Evolutionary conservation across 2,113 vertebrate genomes (phyloP).

Genomic region (Albula glossodonta): DNA sequence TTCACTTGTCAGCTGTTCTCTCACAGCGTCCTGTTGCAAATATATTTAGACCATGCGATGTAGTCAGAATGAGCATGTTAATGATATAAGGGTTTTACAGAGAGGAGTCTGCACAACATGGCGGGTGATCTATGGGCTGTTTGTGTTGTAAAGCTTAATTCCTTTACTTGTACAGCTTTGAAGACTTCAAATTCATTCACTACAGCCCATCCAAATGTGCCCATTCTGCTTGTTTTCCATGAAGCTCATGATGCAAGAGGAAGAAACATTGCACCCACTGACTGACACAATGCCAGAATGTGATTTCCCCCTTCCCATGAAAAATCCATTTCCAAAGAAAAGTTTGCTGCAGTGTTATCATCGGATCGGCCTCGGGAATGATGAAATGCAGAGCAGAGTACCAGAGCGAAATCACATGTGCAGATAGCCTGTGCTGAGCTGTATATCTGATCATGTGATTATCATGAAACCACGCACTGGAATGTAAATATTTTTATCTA

Average conservation of each 20-base stretch:
- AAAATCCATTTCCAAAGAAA: neutral
- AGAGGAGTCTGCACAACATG: no score
- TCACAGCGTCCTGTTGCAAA: no score
- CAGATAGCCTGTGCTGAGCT: no score
- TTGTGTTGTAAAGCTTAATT: neutral
- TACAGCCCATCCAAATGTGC: neutral
- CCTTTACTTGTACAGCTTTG: neutral
- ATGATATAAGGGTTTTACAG: no score
- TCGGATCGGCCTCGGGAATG: neutral
- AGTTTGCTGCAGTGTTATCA: neutral
- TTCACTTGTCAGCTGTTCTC: no score
- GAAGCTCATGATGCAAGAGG: neutral
- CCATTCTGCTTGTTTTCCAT: neutral
- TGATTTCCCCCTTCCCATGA: neutral
- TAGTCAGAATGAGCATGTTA: no score
- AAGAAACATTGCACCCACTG: neutral
- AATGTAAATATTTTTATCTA: no score
- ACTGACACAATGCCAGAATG: neutral
- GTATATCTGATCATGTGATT: no score
- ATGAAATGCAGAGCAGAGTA: neutral
- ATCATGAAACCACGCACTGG: no score
- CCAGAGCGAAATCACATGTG: no score
- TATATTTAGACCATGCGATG: no score
- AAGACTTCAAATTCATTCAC: neutral
- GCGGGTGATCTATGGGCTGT: no score